Evolutionary conservation across 2,888 invertebrate genomes (phyloP).

Genomic region (Callyntrura sp.): DNA sequence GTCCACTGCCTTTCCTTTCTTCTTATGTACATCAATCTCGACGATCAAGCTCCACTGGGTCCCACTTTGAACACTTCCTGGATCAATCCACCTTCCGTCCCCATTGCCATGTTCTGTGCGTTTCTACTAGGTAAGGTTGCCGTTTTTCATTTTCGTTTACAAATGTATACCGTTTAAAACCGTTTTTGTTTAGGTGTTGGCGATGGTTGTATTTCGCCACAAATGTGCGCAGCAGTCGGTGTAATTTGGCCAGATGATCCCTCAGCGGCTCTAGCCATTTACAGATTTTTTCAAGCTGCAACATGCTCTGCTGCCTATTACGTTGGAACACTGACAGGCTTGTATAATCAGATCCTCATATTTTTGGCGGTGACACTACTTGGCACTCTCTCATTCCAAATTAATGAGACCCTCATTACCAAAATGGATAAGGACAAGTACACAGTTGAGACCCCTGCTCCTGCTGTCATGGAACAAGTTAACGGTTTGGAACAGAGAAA

Average conservation of each 20-base stretch:
- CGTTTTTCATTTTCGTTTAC: too few species aligned
- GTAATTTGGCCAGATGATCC: slow-evolving; percentile 95
- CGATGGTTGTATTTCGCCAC: slow-evolving; percentile 98
- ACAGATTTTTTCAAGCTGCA: slow-evolving; percentile 87
- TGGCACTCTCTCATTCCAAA: slow-evolving; percentile 48
- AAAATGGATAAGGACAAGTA: slow-evolving; percentile 29
- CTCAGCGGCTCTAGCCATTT: slow-evolving; percentile 98
- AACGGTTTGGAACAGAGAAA: background rate
- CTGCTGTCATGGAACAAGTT: background rate
- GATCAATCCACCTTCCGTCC: slow-evolving; percentile 74
- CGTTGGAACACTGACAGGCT: slow-evolving; percentile 49
- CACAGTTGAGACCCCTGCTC: background rate
- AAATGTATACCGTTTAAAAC: too few species aligned
- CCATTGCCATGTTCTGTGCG: slow-evolving; percentile 93
- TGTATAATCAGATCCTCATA: slow-evolving; percentile 35
- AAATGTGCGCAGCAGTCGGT: slow-evolving; percentile 96
- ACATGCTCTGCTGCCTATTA: slow-evolving; percentile 33
- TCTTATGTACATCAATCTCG: slow-evolving; percentile 95
- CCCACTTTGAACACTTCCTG: slow-evolving; percentile 87
- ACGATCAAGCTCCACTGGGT: slow-evolving; percentile 92
- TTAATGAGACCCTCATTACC: slow-evolving; percentile 62
- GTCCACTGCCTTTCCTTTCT: slow-evolving; percentile 94
- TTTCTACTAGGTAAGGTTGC: too few species aligned
- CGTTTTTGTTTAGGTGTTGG: too few species aligned
- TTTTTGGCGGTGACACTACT: slow-evolving; percentile 28